Base-by-base conservation (phyloP, 2,113 vertebrate species). In the Numida meleagris region DNA sequence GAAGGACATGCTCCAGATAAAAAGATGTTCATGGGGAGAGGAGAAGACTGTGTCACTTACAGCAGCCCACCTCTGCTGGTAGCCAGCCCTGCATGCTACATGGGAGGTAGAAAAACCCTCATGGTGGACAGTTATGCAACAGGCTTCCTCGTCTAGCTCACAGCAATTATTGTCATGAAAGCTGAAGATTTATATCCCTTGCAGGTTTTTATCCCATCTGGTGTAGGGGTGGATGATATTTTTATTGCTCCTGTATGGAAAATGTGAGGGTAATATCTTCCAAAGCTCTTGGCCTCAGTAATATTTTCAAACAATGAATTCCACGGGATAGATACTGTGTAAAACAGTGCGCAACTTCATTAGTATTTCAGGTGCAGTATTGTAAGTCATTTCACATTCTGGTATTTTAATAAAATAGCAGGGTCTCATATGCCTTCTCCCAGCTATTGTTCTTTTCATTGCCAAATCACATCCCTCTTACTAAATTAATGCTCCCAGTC, bases 161-260 rank as follows among this genome's bases (percentile, higher is more conserved):
- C 42, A 78, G 89, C 87, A 88, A 83, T 93, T 95, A 91, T 68
- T 94, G 85, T 93, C 65, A 1, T 53, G 80, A 67, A 45, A 74
- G 74, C 95, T 75, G 86, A 95, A 95, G 93, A 95, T 96, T 93
- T 95, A 91, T 95, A 77, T 77, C 82, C 85, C 48, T 0, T 84
- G 86, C 65, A 95, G 91, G 82, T 86, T 96, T 96, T 91, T 94
- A 90, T 89, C 85, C 92, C 96, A 94, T 92, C 94, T 96, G 91
- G 93, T 94, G 82, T 90, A 95, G 82, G 58, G 93, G 93, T 84
- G 93, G 95, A 93, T 95, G 94, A 84, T 96, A 97, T 95, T 97
- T 97, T 97, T 95, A 95, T 94, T 95, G 88, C 74, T 95, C 48
- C 68, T 94, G 34, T 82, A 88, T 78, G 88, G 94, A 93, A 96